phyloP scores from a whole-genome alignment of 2,797 vertebrate species.

The Peromyscus nudipes region DNA sequence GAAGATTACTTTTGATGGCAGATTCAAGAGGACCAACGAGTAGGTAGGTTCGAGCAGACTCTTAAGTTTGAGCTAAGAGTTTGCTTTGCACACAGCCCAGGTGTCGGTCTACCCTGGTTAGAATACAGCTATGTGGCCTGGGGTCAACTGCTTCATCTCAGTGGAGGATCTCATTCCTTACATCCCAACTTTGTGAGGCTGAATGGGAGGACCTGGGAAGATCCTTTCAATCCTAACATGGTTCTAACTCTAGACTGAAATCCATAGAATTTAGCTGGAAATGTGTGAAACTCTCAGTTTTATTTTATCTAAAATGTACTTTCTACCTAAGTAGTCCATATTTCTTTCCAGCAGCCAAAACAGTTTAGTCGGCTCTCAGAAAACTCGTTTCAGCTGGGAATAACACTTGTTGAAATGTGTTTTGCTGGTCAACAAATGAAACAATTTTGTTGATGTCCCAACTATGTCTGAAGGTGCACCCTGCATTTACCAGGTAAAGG shows the following conservation, averaged over 20 bases:
- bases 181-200: background rate
- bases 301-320: background rate
- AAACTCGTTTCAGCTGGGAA: background rate
- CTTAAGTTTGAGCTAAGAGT: background rate
- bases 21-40: background rate
- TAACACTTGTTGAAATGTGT: background rate
- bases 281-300: background rate
- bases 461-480: background rate
- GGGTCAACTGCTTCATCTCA: background rate
- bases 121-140: background rate
- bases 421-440: background rate
- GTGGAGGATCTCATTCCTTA: background rate
- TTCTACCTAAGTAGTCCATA: background rate
- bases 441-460: background rate
- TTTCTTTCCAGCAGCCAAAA: background rate
- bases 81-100: background rate
- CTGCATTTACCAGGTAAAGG: background rate
- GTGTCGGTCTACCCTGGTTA: background rate
- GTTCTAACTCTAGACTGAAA: constrained; percentile 1
- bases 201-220: background rate
- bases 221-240: background rate
- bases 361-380: constrained; percentile 19
- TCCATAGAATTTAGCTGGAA: background rate
- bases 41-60: background rate
- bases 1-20: background rate